Conservation (phyloP, 2,797 vertebrate species). For the Chanos chanos region DNA sequence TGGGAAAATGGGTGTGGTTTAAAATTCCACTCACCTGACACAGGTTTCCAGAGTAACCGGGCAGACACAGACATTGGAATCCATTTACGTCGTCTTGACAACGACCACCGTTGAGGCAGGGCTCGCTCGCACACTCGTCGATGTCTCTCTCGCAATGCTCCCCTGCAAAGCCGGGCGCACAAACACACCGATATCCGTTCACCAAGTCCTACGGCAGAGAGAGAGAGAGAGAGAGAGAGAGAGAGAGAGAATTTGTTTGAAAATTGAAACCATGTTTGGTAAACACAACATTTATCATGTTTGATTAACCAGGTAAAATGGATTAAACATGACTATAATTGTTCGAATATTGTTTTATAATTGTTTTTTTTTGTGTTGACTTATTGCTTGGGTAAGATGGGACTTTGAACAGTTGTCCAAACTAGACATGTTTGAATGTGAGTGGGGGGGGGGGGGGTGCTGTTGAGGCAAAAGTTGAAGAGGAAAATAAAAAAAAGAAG, state of each 20-base stretch:
- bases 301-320: too few relatives aligned
- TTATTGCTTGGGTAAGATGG: too few relatives aligned
- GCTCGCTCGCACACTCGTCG: conserved; percentile 90
- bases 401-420: too few relatives aligned
- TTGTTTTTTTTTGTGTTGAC: too few relatives aligned
- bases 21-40: conserved; percentile 44
- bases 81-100: conserved; percentile 85
- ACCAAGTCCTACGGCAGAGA: conserved; percentile 73
- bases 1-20: background rate
- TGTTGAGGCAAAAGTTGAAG: too few relatives aligned
- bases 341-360: too few relatives aligned
- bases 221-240: background rate
- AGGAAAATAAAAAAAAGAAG: background rate
- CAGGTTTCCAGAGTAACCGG: conserved; percentile 77
- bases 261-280: too few relatives aligned
- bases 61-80: conserved; percentile 84
- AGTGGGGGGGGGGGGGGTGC: too few relatives aligned
- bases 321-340: too few relatives aligned
- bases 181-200: conserved; percentile 82
- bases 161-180: conserved; percentile 80
- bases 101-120: conserved; percentile 80
- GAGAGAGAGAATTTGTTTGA: background rate
- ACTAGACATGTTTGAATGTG: too few relatives aligned
- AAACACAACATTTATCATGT: too few relatives aligned
- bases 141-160: conserved; percentile 91